These are phyloP conservation scores for Malurus melanocephalus DNA, from an alignment of 2,113 vertebrate species.

Conservation along the genomic window DNA sequence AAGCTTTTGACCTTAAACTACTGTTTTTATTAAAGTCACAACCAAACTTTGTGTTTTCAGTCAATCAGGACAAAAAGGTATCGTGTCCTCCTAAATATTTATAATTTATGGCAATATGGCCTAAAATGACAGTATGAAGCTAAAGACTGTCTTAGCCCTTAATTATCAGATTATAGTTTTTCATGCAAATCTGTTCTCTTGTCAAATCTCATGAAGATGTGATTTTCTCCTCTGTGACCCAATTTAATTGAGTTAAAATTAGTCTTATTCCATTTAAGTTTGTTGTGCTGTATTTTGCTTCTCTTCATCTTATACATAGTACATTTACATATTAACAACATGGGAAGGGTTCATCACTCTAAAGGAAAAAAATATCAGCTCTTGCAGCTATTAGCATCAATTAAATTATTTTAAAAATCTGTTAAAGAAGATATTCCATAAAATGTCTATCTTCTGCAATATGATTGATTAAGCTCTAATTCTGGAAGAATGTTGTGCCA, in stretches of 20 bases:
- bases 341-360: background rate
- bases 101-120: background rate
- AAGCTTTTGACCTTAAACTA: background rate
- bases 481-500: background rate
- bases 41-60: background rate
- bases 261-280: background rate
- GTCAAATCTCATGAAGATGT: background rate
- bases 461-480: background rate
- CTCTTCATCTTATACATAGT: background rate
- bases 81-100: background rate
- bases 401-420: background rate
- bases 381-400: background rate
- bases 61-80: background rate
- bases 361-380: background rate
- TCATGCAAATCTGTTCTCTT: background rate
- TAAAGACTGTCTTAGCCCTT: background rate
- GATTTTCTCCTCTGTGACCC: background rate
- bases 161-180: background rate
- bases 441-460: background rate
- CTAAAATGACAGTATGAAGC: background rate
- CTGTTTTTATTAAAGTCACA: background rate
- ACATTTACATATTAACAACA: background rate
- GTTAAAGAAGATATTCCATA: background rate
- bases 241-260: background rate
- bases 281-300: background rate